Percentiles rank a stretch among this genome's conserved stretches.
These are phyloP conservation scores for Meda fulgida DNA, from an alignment of 2,797 vertebrate species.

Conservation along the genomic window DNA sequence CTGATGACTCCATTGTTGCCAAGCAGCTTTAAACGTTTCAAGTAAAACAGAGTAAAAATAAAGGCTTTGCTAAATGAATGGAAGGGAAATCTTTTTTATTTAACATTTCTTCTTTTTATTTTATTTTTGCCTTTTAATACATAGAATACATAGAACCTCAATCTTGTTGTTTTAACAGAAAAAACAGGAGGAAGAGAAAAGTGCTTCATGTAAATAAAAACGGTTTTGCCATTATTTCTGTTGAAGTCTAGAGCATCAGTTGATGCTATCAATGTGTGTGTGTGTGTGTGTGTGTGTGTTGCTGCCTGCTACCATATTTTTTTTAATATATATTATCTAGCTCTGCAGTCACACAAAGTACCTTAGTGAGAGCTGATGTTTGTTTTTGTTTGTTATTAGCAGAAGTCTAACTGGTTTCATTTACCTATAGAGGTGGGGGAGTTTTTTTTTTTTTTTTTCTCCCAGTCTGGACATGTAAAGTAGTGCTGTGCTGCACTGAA, in stretches of 20 bases:
- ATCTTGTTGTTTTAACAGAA: not conserved
- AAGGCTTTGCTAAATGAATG: too few species aligned
- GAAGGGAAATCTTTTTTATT: too few species aligned
- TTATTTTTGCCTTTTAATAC: not conserved
- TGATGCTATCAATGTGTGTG: not conserved
- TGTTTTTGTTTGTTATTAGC: conserved; percentile 59
- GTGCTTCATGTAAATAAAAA: not conserved
- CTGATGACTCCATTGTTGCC: too few species aligned
- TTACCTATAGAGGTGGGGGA: conserved; percentile 48
- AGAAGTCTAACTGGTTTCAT: conserved; percentile 64
- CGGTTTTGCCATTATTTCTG: not conserved
- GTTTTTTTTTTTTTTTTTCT: conserved; percentile 54
- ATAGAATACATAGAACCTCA: too few species aligned
- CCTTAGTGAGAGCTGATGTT: conserved; percentile 45
- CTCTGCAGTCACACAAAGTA: not conserved
- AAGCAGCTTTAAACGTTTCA: too few species aligned
- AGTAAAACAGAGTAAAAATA: not conserved
- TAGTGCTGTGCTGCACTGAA: conserved; percentile 56
- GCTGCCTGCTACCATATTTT: not conserved
- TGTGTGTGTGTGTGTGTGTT: not conserved
- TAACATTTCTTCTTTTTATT: not conserved
- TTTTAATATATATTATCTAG: not conserved
- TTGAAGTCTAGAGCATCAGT: not conserved
- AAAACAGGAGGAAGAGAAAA: not conserved
- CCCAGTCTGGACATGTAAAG: conserved; percentile 68